phyloP scores from a whole-genome alignment of 2,113 vertebrate genomes.

The Marmota monax region DNA sequence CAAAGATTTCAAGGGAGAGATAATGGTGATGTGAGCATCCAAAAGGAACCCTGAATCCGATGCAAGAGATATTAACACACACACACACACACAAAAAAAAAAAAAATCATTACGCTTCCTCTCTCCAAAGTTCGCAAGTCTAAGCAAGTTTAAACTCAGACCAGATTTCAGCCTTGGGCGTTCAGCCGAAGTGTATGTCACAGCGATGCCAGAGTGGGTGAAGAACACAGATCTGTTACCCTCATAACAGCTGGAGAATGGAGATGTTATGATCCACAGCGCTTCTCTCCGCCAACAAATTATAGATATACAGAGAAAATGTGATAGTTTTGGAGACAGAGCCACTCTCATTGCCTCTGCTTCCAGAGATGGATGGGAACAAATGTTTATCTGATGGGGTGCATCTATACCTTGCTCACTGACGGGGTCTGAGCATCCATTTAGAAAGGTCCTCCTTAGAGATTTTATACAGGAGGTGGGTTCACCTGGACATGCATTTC shows the following conservation, averaged over 20 bases:
- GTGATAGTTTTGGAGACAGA: background rate
- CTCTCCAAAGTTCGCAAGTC: constrained; percentile 45
- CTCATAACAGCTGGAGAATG: constrained; percentile 7
- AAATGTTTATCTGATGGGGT: background rate
- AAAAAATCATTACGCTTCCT: constrained; percentile 40
- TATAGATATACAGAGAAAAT: constrained; percentile 1
- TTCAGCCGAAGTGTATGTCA: constrained; percentile 52
- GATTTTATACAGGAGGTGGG: background rate
- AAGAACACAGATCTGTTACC: constrained; percentile 27
- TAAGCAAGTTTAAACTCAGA: constrained; percentile 72
- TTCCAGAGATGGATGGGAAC: constrained; percentile 35
- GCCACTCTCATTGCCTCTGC: background rate
- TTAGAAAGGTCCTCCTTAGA: background rate
- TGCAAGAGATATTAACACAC: constrained; percentile 13
- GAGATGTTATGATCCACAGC: background rate
- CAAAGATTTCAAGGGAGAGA: constrained; percentile 11
- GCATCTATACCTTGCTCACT: background rate
- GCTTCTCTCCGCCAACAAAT: background rate
- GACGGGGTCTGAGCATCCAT: background rate
- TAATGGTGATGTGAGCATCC: background rate
- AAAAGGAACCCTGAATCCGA: background rate
- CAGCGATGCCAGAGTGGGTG: background rate
- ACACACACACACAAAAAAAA: constrained; percentile 50
- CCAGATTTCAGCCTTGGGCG: constrained; percentile 52
- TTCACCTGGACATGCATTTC: background rate